Conservation (phyloP, 2,797 vertebrate genomes). For the Sorex maritimensis region DNA sequence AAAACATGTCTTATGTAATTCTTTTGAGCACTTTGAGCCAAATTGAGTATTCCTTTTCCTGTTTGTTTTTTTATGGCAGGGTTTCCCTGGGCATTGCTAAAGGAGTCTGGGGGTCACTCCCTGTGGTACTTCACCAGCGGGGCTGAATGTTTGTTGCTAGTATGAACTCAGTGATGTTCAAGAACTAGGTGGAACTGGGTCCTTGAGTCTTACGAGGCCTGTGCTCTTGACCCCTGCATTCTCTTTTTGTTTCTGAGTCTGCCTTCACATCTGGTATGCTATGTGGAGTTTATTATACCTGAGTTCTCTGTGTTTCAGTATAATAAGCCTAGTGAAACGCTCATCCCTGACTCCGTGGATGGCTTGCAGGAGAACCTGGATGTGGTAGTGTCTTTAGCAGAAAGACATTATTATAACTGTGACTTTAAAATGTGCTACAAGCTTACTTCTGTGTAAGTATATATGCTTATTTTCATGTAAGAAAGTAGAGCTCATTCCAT, state of each 20-base stretch:
- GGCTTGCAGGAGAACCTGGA: constrained; percentile 98
- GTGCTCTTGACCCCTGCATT: too few species aligned
- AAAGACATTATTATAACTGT: constrained; percentile 99
- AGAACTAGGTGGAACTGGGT: too few species aligned
- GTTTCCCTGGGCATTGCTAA: too few species aligned
- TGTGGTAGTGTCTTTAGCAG: constrained; percentile 98
- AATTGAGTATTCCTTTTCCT: background rate
- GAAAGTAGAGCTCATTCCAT: background rate
- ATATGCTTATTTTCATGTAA: constrained; percentile 1
- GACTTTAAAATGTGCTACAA: constrained; percentile 99
- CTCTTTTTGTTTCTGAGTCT: too few species aligned
- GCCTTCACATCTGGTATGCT: background rate
- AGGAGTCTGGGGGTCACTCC: background rate
- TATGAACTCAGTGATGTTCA: too few species aligned
- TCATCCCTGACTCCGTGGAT: constrained; percentile 96
- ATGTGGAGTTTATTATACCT: constrained; percentile 1
- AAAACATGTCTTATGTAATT: background rate
- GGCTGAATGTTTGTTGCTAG: background rate
- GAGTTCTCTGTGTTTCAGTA: constrained; percentile 90
- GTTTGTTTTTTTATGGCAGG: too few species aligned
- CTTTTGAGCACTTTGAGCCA: background rate
- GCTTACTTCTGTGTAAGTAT: constrained; percentile 98
- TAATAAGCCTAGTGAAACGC: constrained; percentile 97
- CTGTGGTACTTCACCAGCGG: too few species aligned
- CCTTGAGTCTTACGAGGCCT: too few species aligned